Evolutionary conservation across 2,888 invertebrate species (phyloP).

Genomic region (Gibbula magus): DNA sequence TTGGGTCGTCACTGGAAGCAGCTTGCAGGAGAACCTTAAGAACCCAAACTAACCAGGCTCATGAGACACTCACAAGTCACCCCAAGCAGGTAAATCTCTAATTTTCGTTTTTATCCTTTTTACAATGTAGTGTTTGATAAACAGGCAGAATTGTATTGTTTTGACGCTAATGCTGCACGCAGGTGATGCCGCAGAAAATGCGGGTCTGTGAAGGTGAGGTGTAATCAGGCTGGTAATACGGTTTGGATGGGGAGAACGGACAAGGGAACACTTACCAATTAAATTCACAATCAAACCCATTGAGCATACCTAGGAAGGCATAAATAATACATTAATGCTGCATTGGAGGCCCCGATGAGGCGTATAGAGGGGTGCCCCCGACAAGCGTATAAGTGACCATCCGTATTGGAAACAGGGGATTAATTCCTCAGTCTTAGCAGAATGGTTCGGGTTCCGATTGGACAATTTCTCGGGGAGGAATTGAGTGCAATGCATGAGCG

Average conservation of each 20-base stretch:
- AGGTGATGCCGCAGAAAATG: no score
- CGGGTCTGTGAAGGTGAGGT: background rate
- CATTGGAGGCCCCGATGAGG: background rate
- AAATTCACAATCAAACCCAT: constrained; percentile 18
- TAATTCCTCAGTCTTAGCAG: constrained; percentile 15
- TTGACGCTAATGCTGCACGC: background rate
- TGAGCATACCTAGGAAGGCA: constrained; percentile 19
- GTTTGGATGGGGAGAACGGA: background rate
- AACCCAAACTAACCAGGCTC: no score
- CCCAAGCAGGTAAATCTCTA: constrained; percentile 19
- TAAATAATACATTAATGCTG: constrained; percentile 22
- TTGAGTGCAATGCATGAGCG: background rate
- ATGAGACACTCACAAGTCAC: background rate
- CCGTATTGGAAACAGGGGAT: constrained; percentile 12
- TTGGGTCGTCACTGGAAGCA: background rate
- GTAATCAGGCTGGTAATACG: constrained; percentile 15
- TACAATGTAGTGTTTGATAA: constrained; percentile 6
- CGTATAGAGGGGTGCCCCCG: background rate
- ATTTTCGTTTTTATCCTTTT: constrained; percentile 21
- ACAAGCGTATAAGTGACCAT: background rate
- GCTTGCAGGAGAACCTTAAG: background rate
- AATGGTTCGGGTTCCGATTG: constrained; percentile 10
- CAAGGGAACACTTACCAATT: constrained; percentile 16
- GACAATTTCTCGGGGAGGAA: background rate
- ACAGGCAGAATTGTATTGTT: constrained; percentile 4